Base-by-base conservation (phyloP, 92 coral and sea anemone species). In the Porites evermanni region DNA sequence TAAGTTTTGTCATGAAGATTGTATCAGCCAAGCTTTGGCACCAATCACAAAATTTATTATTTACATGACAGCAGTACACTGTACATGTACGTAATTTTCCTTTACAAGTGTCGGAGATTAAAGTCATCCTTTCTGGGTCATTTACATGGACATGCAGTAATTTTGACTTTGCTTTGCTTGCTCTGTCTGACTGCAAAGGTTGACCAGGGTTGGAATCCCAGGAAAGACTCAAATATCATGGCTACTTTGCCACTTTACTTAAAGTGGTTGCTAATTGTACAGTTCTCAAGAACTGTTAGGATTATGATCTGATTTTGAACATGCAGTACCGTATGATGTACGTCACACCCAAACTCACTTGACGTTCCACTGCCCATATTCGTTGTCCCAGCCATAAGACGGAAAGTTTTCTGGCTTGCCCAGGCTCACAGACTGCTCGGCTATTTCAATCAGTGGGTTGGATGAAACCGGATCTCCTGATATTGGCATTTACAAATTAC, bases 321-420 rank as follows among this genome's bases (percentile, higher is more conserved):
- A 68, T 53, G 75, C 66, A 80, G 54, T 44, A 14, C 16, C 19
- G 14, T 13, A 4, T 72, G 54, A 58, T 59, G 66, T 80, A 9
- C 50, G 47, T 74, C 73, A 83, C 87, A 61, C 38, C 79, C 79
- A 50, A 83, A 79, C 84, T 81, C 88, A 92, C 95, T 86, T 89
- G 80, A 79, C 93, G 2, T 78, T 92, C 92, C 95, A 92, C 26
- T 86, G 64, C 18, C 95, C 95, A 53, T 92, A 92, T 75, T 92
- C 95, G 76, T 92, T 92, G 84, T 92, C 95, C 95, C 95, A 92
- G 75, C 95, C 95, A 82, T 92, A 92, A 3, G 95, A 92, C 3
- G 95, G 95, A 78, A 92, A 92, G 89, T 92, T 91, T 77, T 81
- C 82, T 77, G 95, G 95, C 80, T 92, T 92, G 47, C 95, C 95